Percentiles rank a stretch among this genome's conserved stretches.
Evolutionary conservation across 2,888 invertebrate species (phyloP).

Genomic region (Agrotis puta): DNA sequence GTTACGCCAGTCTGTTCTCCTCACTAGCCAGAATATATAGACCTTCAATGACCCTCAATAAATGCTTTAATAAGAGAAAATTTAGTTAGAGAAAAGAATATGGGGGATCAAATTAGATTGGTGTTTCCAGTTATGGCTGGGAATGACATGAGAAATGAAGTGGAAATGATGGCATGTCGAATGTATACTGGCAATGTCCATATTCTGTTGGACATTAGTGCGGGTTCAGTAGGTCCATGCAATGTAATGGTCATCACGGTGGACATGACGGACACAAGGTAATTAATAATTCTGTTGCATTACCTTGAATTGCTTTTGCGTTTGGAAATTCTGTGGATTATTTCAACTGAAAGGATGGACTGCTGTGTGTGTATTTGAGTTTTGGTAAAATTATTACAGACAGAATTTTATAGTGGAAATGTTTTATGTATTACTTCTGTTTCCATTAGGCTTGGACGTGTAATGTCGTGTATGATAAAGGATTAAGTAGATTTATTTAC

Average conservation of each 20-base stretch:
- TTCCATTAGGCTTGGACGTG: neutral
- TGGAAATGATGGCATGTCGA: slow-evolving; percentile 76
- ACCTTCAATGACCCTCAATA: slow-evolving; percentile 63
- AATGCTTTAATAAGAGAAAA: slow-evolving; percentile 47
- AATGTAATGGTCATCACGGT: slow-evolving; percentile 10
- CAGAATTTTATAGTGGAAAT: neutral
- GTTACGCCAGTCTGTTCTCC: slow-evolving; percentile 63
- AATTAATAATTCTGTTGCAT: slow-evolving; percentile 58
- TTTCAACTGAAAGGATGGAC: slow-evolving; percentile 22
- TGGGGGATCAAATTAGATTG: slow-evolving; percentile 68
- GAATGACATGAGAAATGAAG: slow-evolving; percentile 81
- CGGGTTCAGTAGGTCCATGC: slow-evolving; percentile 53
- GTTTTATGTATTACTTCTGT: neutral
- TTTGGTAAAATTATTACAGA: neutral
- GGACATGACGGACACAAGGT: slow-evolving; percentile 29
- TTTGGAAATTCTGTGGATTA: slow-evolving; percentile 38
- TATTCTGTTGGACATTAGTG: slow-evolving; percentile 64
- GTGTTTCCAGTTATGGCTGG: slow-evolving; percentile 69
- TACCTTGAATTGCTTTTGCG: slow-evolving; percentile 36
- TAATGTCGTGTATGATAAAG: neutral
- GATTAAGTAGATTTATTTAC: neutral
- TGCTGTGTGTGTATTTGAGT: slow-evolving; percentile 11
- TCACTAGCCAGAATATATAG: slow-evolving; percentile 70
- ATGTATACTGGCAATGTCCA: slow-evolving; percentile 68
- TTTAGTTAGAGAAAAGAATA: slow-evolving; percentile 52